Base-by-base conservation (phyloP, 2,797 vertebrate genomes). In the Oryzias sinensis region DNA sequence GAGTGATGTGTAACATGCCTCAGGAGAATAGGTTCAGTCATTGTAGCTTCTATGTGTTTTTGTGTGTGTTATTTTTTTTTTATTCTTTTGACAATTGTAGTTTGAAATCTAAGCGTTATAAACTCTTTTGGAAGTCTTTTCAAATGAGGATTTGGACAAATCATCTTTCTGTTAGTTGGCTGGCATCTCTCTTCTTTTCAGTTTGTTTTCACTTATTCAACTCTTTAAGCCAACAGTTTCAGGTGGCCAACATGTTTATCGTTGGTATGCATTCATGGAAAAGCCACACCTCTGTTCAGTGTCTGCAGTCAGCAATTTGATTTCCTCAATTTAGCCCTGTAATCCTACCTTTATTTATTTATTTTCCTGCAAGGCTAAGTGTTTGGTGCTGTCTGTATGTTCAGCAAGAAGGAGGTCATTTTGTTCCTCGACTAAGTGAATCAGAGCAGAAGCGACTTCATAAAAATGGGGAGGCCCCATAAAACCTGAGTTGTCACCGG, bases 291-390 rank as follows among this genome's bases (percentile, higher is more conserved):
- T 56, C 65, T 49, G 68, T 62, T 53, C 48, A 63, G 68, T 62
- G 61, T 79, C 79, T 86, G 86, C 82, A 70, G 72, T 77, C 80
- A 83, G 59, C 84, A 83, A 87, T 91, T 87, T 71, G 83, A 90
- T 88, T 87, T 87, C 81, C 85, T 86, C 85, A 83, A 84, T 85
- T 89, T 88, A 86, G 79, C 81, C 74, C 63, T 60, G 86, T 84
- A 89, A 90, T 84, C 72, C 70, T 71, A 77, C 73, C 84, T 74
- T 87, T 86, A 89, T 89, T 89, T 89, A 88, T 89, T 88, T 88
- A 88, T 84, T 70, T 74, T 77, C 50, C 49, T 59, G 46, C 67
- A 0, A 20, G 42, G 63, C 82, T 87, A 88, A 89, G 89, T 88
- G 86, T 79, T 78, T 53, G 44, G 46, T 53, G 65, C 65, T 42